Conservation (phyloP, 2,113 vertebrate genomes). For the Phainopepla nitens region DNA sequence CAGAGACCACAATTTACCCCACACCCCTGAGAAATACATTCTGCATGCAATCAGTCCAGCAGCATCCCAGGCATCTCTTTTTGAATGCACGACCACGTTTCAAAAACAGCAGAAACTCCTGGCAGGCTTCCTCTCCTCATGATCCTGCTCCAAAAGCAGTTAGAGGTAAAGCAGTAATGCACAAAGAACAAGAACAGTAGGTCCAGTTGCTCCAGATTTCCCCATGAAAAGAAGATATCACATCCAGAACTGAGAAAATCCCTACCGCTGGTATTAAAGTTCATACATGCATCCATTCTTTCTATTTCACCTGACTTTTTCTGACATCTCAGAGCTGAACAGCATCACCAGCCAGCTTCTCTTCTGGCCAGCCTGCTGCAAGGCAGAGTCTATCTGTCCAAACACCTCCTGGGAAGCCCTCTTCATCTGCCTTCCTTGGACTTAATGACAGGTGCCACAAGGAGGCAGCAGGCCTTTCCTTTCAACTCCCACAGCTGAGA, state of each 20-base stretch:
- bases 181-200: background rate
- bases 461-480: background rate
- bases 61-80: background rate
- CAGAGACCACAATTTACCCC: background rate
- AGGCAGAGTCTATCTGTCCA: background rate
- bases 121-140: background rate
- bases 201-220: background rate
- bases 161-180: background rate
- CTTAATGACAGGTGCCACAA: background rate
- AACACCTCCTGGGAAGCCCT: background rate
- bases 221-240: background rate
- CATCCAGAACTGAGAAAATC: background rate
- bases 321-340: background rate
- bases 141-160: background rate
- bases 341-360: background rate
- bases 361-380: background rate
- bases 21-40: background rate
- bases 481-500: background rate
- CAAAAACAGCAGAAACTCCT: background rate
- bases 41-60: background rate
- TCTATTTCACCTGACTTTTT: background rate
- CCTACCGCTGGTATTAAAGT: background rate
- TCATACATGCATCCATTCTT: background rate
- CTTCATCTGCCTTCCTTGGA: background rate
- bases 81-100: background rate